phyloP scores from a whole-genome alignment of 2,888 invertebrate genomes.

The Macrophya annulata region DNA sequence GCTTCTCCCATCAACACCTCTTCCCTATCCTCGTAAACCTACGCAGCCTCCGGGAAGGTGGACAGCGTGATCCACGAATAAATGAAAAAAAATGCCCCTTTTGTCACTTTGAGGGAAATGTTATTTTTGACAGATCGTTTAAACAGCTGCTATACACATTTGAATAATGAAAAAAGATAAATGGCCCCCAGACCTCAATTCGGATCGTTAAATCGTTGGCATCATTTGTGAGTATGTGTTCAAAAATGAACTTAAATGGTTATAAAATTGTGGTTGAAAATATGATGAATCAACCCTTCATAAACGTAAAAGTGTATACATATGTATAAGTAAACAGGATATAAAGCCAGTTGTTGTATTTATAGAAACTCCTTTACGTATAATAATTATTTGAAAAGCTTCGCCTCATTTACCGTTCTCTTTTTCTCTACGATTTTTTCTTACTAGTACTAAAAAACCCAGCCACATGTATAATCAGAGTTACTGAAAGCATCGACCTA shows the following conservation, averaged over 20 bases:
- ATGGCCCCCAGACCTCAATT: neutral
- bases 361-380: neutral
- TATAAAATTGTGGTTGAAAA: neutral
- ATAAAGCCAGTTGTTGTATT: conserved; percentile 5
- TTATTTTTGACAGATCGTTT: neutral
- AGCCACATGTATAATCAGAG: neutral
- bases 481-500: conserved; percentile 10
- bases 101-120: neutral
- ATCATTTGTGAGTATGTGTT: neutral
- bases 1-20: neutral
- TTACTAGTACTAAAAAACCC: neutral
- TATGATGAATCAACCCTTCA: neutral
- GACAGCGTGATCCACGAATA: neutral
- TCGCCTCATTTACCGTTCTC: neutral
- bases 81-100: neutral
- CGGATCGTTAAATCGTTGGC: neutral
- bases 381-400: conserved; percentile 25
- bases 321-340: neutral
- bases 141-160: neutral
- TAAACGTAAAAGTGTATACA: neutral
- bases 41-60: conserved; percentile 16
- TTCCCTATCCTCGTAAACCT: neutral
- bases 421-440: neutral
- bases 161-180: neutral
- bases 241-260: no score